Base-by-base conservation (phyloP, 1,140 invertebrate species). In the Polypedilum vanderplanki region DNA sequence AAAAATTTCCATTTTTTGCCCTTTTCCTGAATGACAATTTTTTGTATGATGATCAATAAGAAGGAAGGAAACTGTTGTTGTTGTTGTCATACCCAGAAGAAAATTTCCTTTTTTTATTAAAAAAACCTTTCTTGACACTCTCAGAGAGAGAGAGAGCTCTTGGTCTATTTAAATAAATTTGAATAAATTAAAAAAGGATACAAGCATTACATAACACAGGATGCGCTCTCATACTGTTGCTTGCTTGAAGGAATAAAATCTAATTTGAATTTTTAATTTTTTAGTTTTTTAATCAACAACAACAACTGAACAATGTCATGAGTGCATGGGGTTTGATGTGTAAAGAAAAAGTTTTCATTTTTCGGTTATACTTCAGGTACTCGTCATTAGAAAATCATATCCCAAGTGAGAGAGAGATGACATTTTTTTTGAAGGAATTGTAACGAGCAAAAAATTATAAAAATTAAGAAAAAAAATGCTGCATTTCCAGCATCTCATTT, bases 211-310 rank as follows among this genome's bases (percentile, higher is more conserved):
- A 57, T 15, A 57, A 57, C 46, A 57, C 46, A 57, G 46, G 46
- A 57, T 57, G 46, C 12, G 46, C 24, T 57, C 46, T 57, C 12
- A 15, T 12, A 15, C 15, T n/a, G 46, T n/a, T 46, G 9, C 46
- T 57, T 57, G 46, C 46, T 57, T 57, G 15, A 46, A 57, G 46
- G 46, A 57, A 57, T 12, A 3, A 15, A 57, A 57, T 57, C 46
- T 57, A 57, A 57, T 57, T 57, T 57, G 46, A 57, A 57, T 57
- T 57, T 57, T 57, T 57, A 57, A 57, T 57, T 57, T 57, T 57
- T 57, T n/a, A 57, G n/a, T 57, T 57, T 57, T 57, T 57, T 57
- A 57, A 57, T 57, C 46, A 57, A 57, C 24, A 33, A 57, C 24
- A 33, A 33, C 24, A 33, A 33, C 46, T 12, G 46, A 57, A 57